Evolutionary conservation across 2,888 invertebrate species (phyloP), one percentile per base, ranked within the genome.

Genomic region (Amaurobius ferox): DNA sequence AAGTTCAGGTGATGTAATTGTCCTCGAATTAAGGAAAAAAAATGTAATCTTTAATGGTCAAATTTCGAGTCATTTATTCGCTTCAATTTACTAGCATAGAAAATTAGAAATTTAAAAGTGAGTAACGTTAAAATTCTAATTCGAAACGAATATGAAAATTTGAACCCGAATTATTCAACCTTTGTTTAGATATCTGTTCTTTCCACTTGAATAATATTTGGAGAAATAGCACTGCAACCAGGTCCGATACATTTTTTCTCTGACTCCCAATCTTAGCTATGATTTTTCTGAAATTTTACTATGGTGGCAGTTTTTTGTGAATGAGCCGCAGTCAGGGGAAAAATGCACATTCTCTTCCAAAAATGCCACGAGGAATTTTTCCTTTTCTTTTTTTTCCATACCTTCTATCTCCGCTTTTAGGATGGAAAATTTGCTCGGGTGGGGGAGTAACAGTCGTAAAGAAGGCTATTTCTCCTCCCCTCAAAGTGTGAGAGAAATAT

Each of bases 401-500:
- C 30, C 55, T 83, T 28, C 77, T 71, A 72, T 72, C 71, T 66
- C 64, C 62, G 81, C 66, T 81, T 81, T 81, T 48, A 70, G 66
- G 70, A 77, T 72, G 66, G 72, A 71, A 83, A 72, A 83, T 71
- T 83, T 77, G 62, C 61, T 19, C 13, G 44, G 71, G 39, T 40
- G 48, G 71, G 62, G 70, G 70, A 48, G 48, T 16, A 48, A 48
- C 55, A 72, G 77, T 72, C 77, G 77, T 77, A 83, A 83, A 81
- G 74, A 74, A 61, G 73, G 62, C 35, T 35, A 44, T 70, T 55
- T 64, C 32, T 76, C 71, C 66, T 44, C 62, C 64, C 39, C 9
- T 28, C 30, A 76, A 77, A 83, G 83, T 72, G 83, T 77, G 83
- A 83, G 83, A 83, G 77, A 83, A 83, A 83, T 83, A 83, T 83